A percentile compares a stretch with the other conserved stretches of the same genome.
These are phyloP conservation scores for Ceratina calcarata DNA, from an alignment of 1,140 invertebrate species.

Conservation along the genomic window DNA sequence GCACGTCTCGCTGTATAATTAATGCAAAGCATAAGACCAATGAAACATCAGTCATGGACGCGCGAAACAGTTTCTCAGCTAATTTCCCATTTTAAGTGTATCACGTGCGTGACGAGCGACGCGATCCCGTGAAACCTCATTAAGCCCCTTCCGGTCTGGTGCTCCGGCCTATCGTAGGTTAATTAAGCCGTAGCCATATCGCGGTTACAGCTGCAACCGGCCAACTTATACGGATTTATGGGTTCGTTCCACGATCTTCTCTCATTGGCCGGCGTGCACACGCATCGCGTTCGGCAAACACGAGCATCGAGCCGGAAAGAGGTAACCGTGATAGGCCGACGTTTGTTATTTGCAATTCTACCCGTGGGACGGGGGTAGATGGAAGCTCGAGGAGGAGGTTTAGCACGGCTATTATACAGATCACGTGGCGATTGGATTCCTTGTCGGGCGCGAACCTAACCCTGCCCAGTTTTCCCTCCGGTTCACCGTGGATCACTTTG, in stretches of 20 bases:
- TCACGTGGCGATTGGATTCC: conserved; percentile 79
- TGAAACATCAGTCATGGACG: neutral
- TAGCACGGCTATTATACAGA: conserved; percentile 77
- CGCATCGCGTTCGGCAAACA: neutral
- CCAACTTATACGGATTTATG: conserved; percentile 53
- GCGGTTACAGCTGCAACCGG: conserved; percentile 54
- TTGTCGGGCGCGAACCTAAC: conserved; percentile 60
- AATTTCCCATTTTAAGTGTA: conserved; percentile 49
- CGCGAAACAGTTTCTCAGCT: conserved; percentile 43
- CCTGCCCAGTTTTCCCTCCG: conserved; percentile 35
- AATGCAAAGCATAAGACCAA: neutral
- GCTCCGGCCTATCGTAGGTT: conserved; percentile 30
- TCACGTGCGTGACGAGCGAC: conserved; percentile 50
- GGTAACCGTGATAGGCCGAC: conserved; percentile 67
- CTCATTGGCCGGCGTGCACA: conserved; percentile 1
- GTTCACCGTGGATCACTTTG: conserved; percentile 36
- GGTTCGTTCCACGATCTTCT: conserved; percentile 28
- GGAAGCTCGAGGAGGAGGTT: conserved; percentile 61
- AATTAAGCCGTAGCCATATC: conserved; percentile 66
- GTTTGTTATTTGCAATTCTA: conserved; percentile 74
- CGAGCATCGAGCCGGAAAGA: conserved; percentile 37
- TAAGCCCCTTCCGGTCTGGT: conserved; percentile 50
- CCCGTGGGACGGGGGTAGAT: conserved; percentile 66
- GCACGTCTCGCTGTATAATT: neutral
- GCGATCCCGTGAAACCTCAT: conserved; percentile 53